Percentiles rank a stretch among this genome's conserved stretches.
These are phyloP conservation scores for Myripristis jacobus DNA, from an alignment of 2,797 vertebrate genomes.

Conservation along the genomic window DNA sequence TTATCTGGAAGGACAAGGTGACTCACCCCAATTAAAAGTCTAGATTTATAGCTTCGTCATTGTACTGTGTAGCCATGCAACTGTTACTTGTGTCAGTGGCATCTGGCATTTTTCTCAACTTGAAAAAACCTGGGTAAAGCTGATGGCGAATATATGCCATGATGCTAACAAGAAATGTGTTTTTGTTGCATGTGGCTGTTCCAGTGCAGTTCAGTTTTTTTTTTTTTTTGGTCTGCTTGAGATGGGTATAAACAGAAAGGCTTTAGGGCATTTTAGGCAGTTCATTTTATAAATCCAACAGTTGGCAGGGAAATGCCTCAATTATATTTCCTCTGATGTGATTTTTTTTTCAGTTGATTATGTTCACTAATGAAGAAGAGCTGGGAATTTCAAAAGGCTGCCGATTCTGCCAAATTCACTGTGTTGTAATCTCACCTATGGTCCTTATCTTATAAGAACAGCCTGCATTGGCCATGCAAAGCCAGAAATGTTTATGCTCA, in stretches of 20 bases:
- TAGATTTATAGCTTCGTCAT: constrained; percentile 31
- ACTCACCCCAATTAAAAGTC: background rate
- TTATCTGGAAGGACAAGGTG: constrained; percentile 7
- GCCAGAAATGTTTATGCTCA: background rate
- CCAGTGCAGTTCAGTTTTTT: background rate
- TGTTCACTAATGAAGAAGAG: constrained; percentile 18
- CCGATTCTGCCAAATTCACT: constrained; percentile 23
- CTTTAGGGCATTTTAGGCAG: constrained; percentile 25
- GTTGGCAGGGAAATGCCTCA: constrained; percentile 18
- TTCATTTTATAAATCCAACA: constrained; percentile 32
- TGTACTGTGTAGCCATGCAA: constrained; percentile 27
- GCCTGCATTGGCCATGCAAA: constrained; percentile 9
- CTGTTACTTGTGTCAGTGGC: background rate
- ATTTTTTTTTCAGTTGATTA: constrained; percentile 31
- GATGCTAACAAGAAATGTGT: constrained; percentile 20
- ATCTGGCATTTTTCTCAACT: constrained; percentile 25
- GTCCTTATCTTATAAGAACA: constrained; percentile 54
- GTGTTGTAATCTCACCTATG: background rate
- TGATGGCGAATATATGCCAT: constrained; percentile 2
- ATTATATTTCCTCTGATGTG: background rate
- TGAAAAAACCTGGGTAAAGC: background rate
- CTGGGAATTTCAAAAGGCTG: constrained; percentile 8
- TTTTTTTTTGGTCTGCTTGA: constrained; percentile 13
- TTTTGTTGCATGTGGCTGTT: constrained; percentile 8
- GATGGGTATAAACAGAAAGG: background rate